phyloP scores from a whole-genome alignment of 2,797 vertebrate species.

The Silurus aristotelis region DNA sequence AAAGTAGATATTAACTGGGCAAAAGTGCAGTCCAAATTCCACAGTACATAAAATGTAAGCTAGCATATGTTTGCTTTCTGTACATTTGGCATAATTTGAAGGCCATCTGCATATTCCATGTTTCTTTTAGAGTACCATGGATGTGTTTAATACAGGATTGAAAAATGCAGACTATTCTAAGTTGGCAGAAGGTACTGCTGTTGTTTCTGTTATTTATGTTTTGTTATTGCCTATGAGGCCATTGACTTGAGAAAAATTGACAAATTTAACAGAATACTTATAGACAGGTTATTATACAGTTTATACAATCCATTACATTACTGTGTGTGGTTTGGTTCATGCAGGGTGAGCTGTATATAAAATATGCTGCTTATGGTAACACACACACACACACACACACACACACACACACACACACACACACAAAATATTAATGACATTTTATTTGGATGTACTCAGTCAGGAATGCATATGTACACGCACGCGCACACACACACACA shows the following conservation, averaged over 20 bases:
- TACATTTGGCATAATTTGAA: background rate
- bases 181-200: background rate
- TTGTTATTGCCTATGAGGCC: background rate
- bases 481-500: background rate
- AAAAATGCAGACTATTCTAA: background rate
- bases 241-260: background rate
- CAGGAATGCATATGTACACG: background rate
- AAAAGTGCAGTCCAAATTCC: background rate
- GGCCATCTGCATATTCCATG: background rate
- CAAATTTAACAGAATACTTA: background rate
- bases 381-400: background rate
- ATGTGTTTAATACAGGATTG: background rate
- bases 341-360: background rate
- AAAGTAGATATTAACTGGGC: background rate
- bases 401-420: no score
- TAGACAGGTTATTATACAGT: background rate
- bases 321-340: background rate
- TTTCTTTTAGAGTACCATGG: background rate
- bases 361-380: background rate
- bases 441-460: background rate
- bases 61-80: background rate
- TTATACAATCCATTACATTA: constrained; percentile 6
- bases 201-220: background rate
- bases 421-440: background rate
- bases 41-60: background rate